Base-by-base conservation (phyloP, 2,113 vertebrate species). In the Pomatorhinus ruficollis region DNA sequence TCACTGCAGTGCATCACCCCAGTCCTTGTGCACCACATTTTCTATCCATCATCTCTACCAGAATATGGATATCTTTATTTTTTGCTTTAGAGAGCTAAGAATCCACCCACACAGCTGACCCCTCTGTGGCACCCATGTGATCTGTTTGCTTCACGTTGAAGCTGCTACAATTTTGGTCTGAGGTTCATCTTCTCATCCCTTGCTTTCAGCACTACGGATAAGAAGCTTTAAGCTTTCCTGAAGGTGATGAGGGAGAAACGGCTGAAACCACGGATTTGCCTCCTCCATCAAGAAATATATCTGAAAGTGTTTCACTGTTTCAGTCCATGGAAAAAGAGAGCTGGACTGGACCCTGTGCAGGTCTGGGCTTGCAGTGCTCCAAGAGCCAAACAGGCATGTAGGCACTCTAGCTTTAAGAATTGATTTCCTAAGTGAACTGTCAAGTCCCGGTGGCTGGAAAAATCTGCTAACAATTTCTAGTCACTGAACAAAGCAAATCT, bases 381-480 rank as follows among this genome's bases (percentile, higher is more conserved):
- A 10, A 30, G 57, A 79, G 75, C 57, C 66, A 84, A 79, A 70
- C 12, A 87, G 70, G 33, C 68, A 64, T 75, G 83, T 60, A 90
- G 76, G 68, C 52, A 80, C 39, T 94, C 83, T 88, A 1, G 28
- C 90, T 94, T 90, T 94, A 95, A 96, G 72, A 89, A 52, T 24
- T 86, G 79, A 80, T 95, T 93, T 96, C 92, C 72, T 96, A 83
- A 95, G 90, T 81, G 90, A 94, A 80, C 88, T 87, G 92, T 96
- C 95, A 96, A 40, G 42, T 95, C 92, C 85, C 10, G 0, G 92
- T 95, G 93, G 92, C 93, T 94, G 89, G 87, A 94, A 94, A 96
- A 97, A 93, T 96, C 95, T 97, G 96, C 87, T 94, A 96, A 95
- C 93, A 96, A 96, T 96, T 96, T 97, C 85, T 95, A 88, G 90